Evolutionary conservation across 2,888 invertebrate species (phyloP), one percentile per base, ranked within the genome.

Genomic region (Hemicrepidius hirtus): DNA sequence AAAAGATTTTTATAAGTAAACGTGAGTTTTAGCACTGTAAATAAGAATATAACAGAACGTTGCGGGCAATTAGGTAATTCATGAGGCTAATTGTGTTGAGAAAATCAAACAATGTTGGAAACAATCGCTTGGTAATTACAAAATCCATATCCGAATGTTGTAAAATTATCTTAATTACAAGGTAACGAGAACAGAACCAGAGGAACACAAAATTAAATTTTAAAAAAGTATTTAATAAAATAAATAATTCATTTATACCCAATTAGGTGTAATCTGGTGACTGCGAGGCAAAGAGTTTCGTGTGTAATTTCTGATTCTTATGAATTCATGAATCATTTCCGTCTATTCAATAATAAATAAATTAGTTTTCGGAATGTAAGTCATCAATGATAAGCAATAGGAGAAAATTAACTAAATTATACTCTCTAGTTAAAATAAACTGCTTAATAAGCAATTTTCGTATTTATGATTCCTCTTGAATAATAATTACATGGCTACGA

Each of bases 291-390:
- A 24, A n/a, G n/a, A 50, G 60, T 28, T 69, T 67, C 75, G 73
- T 78, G 75, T 71, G 73, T 73, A 70, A 72, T 76, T 74, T 75
- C 57, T 49, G 59, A 68, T 78, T 76, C 44, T 68, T 74, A 40
- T 75, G 74, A 78, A 77, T 75, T 70, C 68, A 77, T 81, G 81
- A 81, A 77, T 81, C 81, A 81, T 75, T 81, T 81, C 81, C 81
- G 78, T 77, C 78, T 74, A 76, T 76, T 75, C 76, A 77, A 79
- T 79, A 80, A 77, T 79, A 79, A 76, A 77, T 74, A 76, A 77
- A 77, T 78, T 79, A 74, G 73, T 80, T 79, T 78, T 79, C 35
- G 68, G 75, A 69, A 76, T 35, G 40, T 75, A 74, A 76, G 74
- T 79, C 77, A 78, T 73, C 75, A 75, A 78, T 76, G 76, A 78